Conservation (phyloP, 2,888 invertebrate genomes). For the Orthosia cruda region DNA sequence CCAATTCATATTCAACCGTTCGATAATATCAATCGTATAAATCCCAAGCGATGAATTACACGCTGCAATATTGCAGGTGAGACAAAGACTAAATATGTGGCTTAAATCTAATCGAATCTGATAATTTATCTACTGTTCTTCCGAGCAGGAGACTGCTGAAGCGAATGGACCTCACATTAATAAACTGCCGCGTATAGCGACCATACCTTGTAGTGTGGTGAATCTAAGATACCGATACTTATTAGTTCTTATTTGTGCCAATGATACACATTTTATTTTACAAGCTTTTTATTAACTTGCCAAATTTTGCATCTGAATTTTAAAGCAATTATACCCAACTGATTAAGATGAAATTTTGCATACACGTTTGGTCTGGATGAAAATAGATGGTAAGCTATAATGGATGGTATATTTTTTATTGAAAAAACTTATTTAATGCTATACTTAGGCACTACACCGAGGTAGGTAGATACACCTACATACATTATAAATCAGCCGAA, state of each 20-base stretch:
- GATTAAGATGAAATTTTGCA: too few species aligned
- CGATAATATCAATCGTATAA: neutral
- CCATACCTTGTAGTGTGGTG: neutral
- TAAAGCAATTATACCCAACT: too few species aligned
- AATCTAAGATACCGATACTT: neutral
- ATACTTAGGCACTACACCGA: neutral
- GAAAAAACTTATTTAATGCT: too few species aligned
- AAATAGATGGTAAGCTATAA: too few species aligned
- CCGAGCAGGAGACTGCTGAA: neutral
- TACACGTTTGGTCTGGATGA: too few species aligned
- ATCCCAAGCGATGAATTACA: conserved; percentile 25
- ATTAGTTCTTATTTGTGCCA: too few species aligned
- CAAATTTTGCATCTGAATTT: too few species aligned
- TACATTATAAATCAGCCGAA: too few species aligned
- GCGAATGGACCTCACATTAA: conserved; percentile 17
- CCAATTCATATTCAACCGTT: neutral
- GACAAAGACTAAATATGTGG: conserved; percentile 32
- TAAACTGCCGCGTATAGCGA: conserved; percentile 12
- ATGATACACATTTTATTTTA: too few species aligned
- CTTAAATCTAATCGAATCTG: conserved; percentile 22
- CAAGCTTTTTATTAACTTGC: too few species aligned
- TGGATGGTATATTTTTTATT: too few species aligned
- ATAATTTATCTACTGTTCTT: conserved; percentile 33
- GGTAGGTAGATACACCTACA: too few species aligned
- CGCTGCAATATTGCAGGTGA: neutral